A percentile compares a stretch with the other conserved stretches of the same genome.
Conservation (phyloP, 2,888 invertebrate species). For the Caenorhabditis sp. region DNA sequence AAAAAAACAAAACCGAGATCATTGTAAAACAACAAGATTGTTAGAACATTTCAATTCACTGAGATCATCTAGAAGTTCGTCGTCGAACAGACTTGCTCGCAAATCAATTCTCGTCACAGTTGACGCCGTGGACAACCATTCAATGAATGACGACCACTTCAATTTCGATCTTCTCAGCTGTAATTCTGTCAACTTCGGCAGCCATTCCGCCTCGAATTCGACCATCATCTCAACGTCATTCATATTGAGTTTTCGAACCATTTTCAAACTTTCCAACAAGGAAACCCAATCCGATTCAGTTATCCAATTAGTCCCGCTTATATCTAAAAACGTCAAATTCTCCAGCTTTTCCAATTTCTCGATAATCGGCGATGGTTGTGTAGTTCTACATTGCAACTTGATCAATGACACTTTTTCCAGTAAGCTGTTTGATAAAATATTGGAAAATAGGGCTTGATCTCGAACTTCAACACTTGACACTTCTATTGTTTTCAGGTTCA, state of each 20-base stretch:
- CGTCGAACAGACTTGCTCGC: not conserved
- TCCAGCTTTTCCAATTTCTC: constrained; percentile 4
- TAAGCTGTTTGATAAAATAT: not conserved
- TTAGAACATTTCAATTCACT: too few species aligned
- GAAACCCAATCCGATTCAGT: constrained; percentile 5
- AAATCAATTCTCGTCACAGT: constrained; percentile 14
- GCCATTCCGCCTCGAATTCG: constrained; percentile 20
- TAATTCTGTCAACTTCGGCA: constrained; percentile 9
- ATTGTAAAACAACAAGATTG: too few species aligned
- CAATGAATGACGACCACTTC: constrained; percentile 14
- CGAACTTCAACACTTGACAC: not conserved
- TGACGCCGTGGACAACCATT: constrained; percentile 7
- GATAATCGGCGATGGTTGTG: not conserved
- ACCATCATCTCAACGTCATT: constrained; percentile 10
- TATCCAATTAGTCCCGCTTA: constrained; percentile 19
- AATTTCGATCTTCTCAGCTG: constrained; percentile 8
- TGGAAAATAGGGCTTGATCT: not conserved
- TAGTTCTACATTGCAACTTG: not conserved
- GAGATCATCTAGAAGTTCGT: too few species aligned
- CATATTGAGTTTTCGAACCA: constrained; percentile 11
- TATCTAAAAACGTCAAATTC: constrained; percentile 11
- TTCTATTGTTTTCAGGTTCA: not conserved
- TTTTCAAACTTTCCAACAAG: constrained; percentile 10
- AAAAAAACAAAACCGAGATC: too few species aligned
- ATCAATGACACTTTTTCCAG: not conserved